A percentile compares a stretch with the other conserved stretches of the same genome.
Conservation (phyloP, 2,888 invertebrate species). For the Euzophera pinguis region DNA sequence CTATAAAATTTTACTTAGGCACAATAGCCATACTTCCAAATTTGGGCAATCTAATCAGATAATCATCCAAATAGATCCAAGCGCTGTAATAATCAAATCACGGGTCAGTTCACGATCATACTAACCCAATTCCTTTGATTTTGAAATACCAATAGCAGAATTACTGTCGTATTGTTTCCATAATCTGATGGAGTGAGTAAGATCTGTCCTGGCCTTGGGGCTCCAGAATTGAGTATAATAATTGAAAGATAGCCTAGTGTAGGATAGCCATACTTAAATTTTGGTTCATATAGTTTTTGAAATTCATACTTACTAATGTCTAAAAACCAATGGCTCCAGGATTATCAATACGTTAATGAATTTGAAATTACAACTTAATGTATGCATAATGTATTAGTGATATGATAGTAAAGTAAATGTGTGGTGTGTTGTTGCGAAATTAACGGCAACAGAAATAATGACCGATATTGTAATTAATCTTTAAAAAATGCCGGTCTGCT, state of each 20-base stretch:
- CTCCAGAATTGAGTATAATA: slow-evolving; percentile 49
- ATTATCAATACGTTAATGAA: too few species aligned
- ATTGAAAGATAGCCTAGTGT: slow-evolving; percentile 47
- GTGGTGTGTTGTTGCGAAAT: too few species aligned
- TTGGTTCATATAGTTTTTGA: background rate
- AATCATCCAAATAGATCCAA: background rate
- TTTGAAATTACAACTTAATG: too few species aligned
- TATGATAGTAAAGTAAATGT: too few species aligned
- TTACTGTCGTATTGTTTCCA: slow-evolving; percentile 22
- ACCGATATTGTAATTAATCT: too few species aligned
- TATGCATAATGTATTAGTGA: too few species aligned
- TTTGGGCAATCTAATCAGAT: too few species aligned
- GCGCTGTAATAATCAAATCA: background rate
- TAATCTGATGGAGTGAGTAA: slow-evolving; percentile 22
- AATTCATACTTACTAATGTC: background rate
- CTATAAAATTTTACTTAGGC: too few species aligned
- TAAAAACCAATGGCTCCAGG: too few species aligned
- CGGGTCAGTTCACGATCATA: background rate
- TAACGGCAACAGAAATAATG: too few species aligned
- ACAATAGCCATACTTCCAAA: too few species aligned
- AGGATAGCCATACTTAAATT: background rate
- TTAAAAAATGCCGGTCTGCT: too few species aligned
- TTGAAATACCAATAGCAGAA: slow-evolving; percentile 11
- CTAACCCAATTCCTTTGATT: background rate
- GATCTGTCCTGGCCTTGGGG: slow-evolving; percentile 36